Evolutionary conservation across 2,888 invertebrate species (phyloP).

Genomic region (Hydraecia micacea): DNA sequence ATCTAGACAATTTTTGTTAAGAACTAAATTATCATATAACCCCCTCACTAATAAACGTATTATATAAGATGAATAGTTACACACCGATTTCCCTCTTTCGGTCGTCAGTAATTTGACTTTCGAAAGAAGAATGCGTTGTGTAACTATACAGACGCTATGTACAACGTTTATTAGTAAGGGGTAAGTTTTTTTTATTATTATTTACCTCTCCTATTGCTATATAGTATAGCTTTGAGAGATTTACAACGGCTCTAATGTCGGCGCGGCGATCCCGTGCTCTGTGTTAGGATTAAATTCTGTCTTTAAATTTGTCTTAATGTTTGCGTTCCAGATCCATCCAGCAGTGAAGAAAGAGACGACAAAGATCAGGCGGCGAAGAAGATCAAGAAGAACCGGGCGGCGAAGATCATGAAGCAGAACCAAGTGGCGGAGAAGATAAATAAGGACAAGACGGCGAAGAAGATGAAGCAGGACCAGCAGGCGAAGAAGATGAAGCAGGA

Average conservation of each 20-base stretch:
- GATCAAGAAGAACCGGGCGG: background rate
- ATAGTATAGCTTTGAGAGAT: background rate
- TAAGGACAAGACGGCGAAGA: background rate
- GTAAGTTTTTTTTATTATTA: too few species aligned
- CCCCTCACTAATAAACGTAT: too few species aligned
- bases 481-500: background rate
- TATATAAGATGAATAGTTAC: too few species aligned
- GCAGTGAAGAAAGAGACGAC: background rate
- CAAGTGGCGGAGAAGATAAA: background rate
- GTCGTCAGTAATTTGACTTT: too few species aligned
- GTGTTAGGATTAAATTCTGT: background rate
- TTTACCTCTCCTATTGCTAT: too few species aligned
- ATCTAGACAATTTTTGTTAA: background rate
- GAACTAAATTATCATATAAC: background rate
- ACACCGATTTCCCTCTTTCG: too few species aligned
- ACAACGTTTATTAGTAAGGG: too few species aligned
- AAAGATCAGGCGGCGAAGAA: background rate
- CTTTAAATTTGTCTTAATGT: background rate
- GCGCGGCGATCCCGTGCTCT: background rate
- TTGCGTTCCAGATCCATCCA: conserved; percentile 20
- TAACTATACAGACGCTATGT: too few species aligned
- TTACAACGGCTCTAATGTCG: too few species aligned
- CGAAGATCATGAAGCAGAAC: background rate
- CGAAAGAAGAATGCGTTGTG: too few species aligned
- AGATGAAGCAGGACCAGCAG: background rate